Conservation (phyloP, 2,797 vertebrate genomes). For the Gallinago stenura region DNA sequence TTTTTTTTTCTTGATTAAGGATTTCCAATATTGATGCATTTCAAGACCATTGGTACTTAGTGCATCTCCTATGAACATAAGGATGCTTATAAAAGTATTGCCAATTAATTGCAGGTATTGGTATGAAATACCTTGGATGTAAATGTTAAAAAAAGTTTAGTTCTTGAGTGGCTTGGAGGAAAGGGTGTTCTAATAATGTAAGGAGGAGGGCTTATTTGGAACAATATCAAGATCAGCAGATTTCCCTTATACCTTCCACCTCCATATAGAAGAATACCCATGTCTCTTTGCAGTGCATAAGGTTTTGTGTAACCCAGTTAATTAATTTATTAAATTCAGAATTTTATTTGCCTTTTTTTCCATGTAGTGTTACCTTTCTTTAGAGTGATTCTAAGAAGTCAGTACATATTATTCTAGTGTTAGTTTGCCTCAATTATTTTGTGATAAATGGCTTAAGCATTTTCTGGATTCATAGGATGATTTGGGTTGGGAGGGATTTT, state of each 20-base stretch:
- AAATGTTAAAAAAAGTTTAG: neutral
- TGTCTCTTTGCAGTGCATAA: neutral
- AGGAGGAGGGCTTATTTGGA: neutral
- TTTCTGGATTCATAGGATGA: neutral
- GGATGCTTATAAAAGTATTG: neutral
- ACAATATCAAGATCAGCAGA: neutral
- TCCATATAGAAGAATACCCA: neutral
- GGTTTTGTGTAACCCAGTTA: neutral
- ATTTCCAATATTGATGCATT: neutral
- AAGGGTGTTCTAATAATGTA: neutral
- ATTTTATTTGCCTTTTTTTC: neutral
- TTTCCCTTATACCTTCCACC: neutral
- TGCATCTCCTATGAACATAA: rapidly evolving
- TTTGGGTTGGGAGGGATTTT: neutral
- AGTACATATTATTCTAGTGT: neutral
- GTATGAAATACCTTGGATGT: neutral
- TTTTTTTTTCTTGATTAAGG: neutral
- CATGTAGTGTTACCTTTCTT: neutral
- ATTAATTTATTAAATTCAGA: neutral
- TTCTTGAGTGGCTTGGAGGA: neutral
- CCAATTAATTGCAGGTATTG: neutral
- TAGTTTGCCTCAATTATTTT: neutral
- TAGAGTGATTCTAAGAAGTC: neutral
- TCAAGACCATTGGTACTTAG: neutral
- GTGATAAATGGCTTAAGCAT: neutral